phyloP scores from a whole-genome alignment of 2,888 invertebrate species.

The Ctenicera cuprea region DNA sequence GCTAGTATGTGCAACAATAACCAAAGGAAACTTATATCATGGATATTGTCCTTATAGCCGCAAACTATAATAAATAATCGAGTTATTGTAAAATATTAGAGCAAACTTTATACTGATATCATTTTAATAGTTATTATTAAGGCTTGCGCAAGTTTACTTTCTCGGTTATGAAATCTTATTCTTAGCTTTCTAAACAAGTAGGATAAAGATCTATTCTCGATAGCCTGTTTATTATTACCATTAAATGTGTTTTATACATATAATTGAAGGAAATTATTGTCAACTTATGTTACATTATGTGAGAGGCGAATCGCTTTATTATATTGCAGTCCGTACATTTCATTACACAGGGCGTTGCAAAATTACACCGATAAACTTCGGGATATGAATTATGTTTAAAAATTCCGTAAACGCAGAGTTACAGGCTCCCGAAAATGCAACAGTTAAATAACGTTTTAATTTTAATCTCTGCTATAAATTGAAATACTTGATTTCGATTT shows the following conservation, averaged over 20 bases:
- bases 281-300: no score
- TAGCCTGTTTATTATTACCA: constrained; percentile 2
- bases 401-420: no score
- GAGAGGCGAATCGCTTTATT: no score
- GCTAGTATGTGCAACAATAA: not conserved
- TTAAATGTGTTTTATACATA: not conserved
- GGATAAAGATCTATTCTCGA: constrained; percentile 33
- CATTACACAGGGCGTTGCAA: no score
- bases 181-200: constrained; percentile 36
- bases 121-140: constrained; percentile 40
- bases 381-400: no score
- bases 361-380: no score
- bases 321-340: no score
- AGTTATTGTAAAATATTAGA: constrained; percentile 20
- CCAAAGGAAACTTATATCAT: constrained; percentile 6
- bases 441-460: no score
- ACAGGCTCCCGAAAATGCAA: no score
- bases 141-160: constrained; percentile 38
- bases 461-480: no score
- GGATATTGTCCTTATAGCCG: constrained; percentile 2
- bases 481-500: no score
- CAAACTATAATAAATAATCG: constrained; percentile 31
- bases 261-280: no score
- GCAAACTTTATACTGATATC: constrained; percentile 17
- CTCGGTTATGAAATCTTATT: constrained; percentile 42